Base-by-base conservation (phyloP, 2,797 vertebrate genomes). In the Typhlichthys eigenmanni region DNA sequence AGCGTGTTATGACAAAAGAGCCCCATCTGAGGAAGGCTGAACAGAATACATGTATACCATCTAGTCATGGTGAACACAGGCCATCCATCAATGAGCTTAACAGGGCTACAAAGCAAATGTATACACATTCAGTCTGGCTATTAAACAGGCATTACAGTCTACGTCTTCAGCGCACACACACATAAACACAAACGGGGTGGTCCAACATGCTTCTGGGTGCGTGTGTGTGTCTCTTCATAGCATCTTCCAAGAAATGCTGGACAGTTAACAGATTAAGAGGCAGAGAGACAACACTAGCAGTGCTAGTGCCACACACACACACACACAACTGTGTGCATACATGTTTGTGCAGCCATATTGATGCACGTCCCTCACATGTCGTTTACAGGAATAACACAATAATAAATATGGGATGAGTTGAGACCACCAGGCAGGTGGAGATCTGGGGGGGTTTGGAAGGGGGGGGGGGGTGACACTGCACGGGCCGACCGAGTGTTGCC, bases 141-240 rank as follows among this genome's bases (percentile, higher is more conserved):
- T 88, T 88, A 88, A 88, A 87, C 80, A 81, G 75, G 85, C 80
- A 88, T 87, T 84, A 84, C 85, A 89, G 82, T 85, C 84, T 84
- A 85, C 87, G 89, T 88, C 82, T 84, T 80, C 82, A 85, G 78
- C 81, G 81, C 49, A 50, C 13, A 82, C 71, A 71, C 71, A 71
- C 63, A 69, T 89, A 91, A 91, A 91, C 89, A 91, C 82, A 74
- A 83, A 69, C 87, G 83, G 85, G 89, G 88, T 88, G 89, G 89
- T 89, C 89, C 84, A 74, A 82, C 74, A 63, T 76, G 83, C 80
- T 83, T 60, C 79, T 86, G 79, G 83, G 54, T 55, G 54, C 50
- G 62, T 61, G 55, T 60, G 66, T 62, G 3, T 72, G 66, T 64
- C 55, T 4, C 34, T 29, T 52, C 77, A 66, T 62, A 68, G 78